Evolutionary conservation across 2,113 vertebrate genomes (phyloP).

Genomic region (Oreochromis spilurus): DNA sequence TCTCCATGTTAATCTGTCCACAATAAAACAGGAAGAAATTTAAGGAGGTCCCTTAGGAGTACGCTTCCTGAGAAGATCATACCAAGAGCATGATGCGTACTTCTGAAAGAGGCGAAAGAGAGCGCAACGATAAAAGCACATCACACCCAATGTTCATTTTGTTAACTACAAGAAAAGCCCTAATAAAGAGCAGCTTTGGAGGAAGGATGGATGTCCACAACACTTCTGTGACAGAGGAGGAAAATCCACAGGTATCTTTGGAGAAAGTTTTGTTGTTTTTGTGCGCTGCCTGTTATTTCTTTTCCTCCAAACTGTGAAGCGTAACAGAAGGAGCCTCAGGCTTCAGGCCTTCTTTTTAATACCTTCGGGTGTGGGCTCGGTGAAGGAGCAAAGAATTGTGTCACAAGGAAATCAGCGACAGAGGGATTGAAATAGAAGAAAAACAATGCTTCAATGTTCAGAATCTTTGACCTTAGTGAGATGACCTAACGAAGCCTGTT

Average conservation of each 20-base stretch:
- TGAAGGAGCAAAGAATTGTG: background rate
- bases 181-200: background rate
- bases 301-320: background rate
- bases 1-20: background rate
- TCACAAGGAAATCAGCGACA: background rate
- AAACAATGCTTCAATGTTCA: background rate
- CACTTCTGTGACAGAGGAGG: no score
- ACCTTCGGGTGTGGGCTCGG: background rate
- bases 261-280: no score
- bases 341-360: background rate
- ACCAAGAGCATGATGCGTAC: rapidly evolving
- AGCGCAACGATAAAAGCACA: background rate
- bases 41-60: background rate
- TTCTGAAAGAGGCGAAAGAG: background rate
- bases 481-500: background rate
- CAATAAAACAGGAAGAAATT: background rate
- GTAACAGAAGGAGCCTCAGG: background rate
- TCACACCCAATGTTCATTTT: background rate
- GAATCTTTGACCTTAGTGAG: background rate
- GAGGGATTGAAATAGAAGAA: background rate
- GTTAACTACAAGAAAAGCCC: background rate
- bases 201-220: no score
- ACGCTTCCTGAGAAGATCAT: background rate
- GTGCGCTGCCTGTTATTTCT: no score
- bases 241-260: no score